Evolutionary conservation across 2,113 vertebrate species (phyloP).

Genomic region (Sinocyclocheilus anshuiensis): DNA sequence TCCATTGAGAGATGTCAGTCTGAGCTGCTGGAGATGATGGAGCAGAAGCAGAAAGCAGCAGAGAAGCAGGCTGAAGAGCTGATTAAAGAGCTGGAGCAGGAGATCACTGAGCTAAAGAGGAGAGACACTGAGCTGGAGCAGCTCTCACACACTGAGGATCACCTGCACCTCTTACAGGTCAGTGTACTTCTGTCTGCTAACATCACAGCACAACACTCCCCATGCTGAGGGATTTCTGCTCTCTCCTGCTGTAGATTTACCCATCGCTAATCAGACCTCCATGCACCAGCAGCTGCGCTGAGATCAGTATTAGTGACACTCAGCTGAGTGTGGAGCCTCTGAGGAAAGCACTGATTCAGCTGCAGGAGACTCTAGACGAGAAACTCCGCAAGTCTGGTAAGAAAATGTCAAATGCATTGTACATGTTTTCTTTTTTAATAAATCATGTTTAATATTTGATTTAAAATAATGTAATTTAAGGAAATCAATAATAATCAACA

Average conservation of each 20-base stretch:
- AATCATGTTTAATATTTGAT: too few species aligned
- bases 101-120: not conserved
- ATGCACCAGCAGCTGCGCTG: not conserved
- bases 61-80: too few species aligned
- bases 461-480: too few species aligned
- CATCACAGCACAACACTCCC: not conserved
- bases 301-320: not conserved
- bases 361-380: not conserved
- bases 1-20: too few species aligned
- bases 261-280: not conserved
- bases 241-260: not conserved
- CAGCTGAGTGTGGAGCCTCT: not conserved
- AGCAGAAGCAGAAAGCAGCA: too few species aligned
- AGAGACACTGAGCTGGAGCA: not conserved
- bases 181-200: not conserved
- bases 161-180: not conserved
- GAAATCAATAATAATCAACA: too few species aligned
- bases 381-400: not conserved
- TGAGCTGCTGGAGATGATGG: too few species aligned
- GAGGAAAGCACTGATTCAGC: not conserved
- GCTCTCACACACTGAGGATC: conserved; percentile 1
- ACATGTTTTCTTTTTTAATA: too few species aligned
- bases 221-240: conserved; percentile 10
- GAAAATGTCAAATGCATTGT: too few species aligned
- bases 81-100: not conserved